These are phyloP conservation scores for Bos indicus DNA, from an alignment of 2,113 vertebrate genomes.

Conservation along the genomic window DNA sequence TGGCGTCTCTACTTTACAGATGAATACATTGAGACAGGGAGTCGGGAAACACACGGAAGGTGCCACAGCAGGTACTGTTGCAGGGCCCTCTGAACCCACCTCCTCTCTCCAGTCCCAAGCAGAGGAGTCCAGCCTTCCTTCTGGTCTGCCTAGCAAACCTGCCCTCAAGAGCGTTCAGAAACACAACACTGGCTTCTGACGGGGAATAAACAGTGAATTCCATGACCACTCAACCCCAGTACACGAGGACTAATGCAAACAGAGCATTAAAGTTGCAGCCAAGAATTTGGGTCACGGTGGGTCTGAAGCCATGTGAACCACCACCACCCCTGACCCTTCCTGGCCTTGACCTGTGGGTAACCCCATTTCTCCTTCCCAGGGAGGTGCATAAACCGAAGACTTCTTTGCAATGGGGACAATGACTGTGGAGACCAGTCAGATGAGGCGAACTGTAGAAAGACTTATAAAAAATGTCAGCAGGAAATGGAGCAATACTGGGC, in stretches of 20 bases:
- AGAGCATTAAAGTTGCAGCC: background rate
- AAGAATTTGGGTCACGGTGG: background rate
- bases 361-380: slow-evolving; percentile 76
- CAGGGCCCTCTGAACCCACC: background rate
- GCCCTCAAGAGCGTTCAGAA: background rate
- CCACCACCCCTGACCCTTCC: background rate
- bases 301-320: fast-evolving
- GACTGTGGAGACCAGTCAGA: slow-evolving; percentile 95
- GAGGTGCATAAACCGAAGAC: slow-evolving; percentile 86
- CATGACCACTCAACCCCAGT: background rate
- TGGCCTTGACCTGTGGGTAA: fast-evolving
- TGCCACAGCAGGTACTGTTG: background rate
- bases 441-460: slow-evolving; percentile 85
- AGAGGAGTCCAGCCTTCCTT: background rate
- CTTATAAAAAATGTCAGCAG: slow-evolving; percentile 83
- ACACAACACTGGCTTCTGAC: background rate
- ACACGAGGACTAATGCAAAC: background rate
- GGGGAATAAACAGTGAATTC: background rate
- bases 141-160: background rate
- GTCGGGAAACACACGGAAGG: background rate
- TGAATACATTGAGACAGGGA: background rate
- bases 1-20: background rate
- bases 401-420: slow-evolving; percentile 93
- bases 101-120: background rate
- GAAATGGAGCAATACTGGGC: slow-evolving; percentile 90